Evolutionary conservation across 2,113 vertebrate species (phyloP).

Genomic region (Scomber scombrus): DNA sequence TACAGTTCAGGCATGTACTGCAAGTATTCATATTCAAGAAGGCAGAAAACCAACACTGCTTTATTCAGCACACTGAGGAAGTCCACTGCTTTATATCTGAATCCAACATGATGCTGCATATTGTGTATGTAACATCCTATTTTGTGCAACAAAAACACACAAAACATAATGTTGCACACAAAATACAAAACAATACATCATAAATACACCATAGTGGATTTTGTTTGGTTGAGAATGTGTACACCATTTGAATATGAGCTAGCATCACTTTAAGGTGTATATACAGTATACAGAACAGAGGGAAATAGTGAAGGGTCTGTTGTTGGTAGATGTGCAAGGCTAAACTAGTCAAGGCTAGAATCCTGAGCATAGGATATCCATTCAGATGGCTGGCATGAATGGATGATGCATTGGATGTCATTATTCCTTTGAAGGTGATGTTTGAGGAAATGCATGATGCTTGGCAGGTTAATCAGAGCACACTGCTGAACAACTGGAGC

Average conservation of each 20-base stretch:
- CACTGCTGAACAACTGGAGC: slow-evolving; percentile 32
- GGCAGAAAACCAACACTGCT: slow-evolving; percentile 49
- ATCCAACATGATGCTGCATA: slow-evolving; percentile 29
- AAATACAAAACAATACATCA: slow-evolving; percentile 46
- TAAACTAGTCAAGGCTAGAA: slow-evolving; percentile 69
- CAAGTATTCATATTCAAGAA: slow-evolving; percentile 86
- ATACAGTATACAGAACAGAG: slow-evolving; percentile 30
- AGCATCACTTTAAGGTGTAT: slow-evolving; percentile 42
- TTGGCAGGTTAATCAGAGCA: slow-evolving; percentile 26
- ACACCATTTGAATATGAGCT: slow-evolving; percentile 18
- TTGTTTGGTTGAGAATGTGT: slow-evolving; percentile 31
- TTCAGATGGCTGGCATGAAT: slow-evolving; percentile 50
- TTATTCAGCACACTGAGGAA: slow-evolving; percentile 20
- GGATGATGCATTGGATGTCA: slow-evolving; percentile 12
- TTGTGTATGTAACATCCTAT: slow-evolving; percentile 34
- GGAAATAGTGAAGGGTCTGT: slow-evolving; percentile 13
- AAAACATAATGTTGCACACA: slow-evolving; percentile 23
- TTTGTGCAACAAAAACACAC: slow-evolving; percentile 39
- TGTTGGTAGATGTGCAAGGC: slow-evolving; percentile 59
- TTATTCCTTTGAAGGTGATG: slow-evolving; percentile 27
- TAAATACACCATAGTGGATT: slow-evolving; percentile 39
- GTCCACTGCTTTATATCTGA: slow-evolving; percentile 19
- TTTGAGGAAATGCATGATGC: slow-evolving; percentile 5
- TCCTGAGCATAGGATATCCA: slow-evolving; percentile 64
- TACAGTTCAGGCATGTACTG: slow-evolving; percentile 72